phyloP scores from a whole-genome alignment of 1,140 invertebrate species.

The Wasmannia auropunctata region DNA sequence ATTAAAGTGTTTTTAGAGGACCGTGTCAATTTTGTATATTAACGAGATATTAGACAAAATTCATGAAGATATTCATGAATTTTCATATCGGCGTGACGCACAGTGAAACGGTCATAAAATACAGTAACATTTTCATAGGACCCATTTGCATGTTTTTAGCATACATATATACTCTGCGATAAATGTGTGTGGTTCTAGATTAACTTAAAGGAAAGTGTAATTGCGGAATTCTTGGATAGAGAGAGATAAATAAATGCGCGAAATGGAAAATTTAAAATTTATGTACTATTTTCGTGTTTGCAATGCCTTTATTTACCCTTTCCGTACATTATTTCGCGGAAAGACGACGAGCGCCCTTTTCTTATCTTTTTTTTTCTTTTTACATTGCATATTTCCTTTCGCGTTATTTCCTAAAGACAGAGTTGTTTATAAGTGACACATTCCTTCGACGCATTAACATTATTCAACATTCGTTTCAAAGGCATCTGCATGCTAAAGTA shows the following conservation, averaged over 20 bases:
- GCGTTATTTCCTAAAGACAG: constrained; percentile 19
- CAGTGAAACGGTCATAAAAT: background rate
- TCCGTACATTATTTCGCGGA: constrained; percentile 76
- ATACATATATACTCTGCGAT: background rate
- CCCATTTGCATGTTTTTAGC: constrained; percentile 7
- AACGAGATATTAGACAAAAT: constrained; percentile 15
- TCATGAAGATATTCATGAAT: constrained; percentile 20
- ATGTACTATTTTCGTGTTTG: constrained; percentile 68
- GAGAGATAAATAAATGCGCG: background rate
- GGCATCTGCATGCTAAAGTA: constrained; percentile 71
- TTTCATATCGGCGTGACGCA: background rate
- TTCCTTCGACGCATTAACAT: constrained; percentile 38
- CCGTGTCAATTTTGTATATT: constrained; percentile 4
- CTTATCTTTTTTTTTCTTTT: constrained; percentile 51
- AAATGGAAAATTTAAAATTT: background rate
- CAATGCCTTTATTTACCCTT: constrained; percentile 81
- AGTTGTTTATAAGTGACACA: constrained; percentile 33
- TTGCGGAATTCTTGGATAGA: background rate
- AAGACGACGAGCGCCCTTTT: constrained; percentile 63
- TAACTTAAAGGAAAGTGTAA: background rate
- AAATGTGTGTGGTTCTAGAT: background rate
- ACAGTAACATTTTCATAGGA: background rate
- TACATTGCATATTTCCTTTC: constrained; percentile 48
- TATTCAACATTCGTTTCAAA: constrained; percentile 57
- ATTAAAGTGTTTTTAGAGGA: constrained; percentile 3